phyloP scores from a whole-genome alignment of 2,888 invertebrate species.

The Stramonita haemastoma region DNA sequence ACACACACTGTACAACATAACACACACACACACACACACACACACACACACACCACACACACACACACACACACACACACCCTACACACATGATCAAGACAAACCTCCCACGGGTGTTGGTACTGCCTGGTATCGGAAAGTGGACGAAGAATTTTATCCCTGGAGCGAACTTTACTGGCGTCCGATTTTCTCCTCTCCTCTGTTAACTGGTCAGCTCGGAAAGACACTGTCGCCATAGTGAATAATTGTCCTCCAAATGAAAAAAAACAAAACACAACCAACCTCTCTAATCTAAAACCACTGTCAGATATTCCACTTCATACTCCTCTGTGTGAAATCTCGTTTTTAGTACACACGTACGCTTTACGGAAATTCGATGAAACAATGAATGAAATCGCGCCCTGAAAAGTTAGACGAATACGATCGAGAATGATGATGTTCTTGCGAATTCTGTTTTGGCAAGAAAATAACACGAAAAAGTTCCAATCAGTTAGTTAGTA shows the following conservation, averaged over 20 bases:
- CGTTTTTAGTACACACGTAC: not conserved
- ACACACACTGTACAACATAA: not conserved
- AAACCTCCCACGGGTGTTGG: slow-evolving; percentile 47
- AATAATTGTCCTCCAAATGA: too few relatives aligned
- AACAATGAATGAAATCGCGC: too few relatives aligned
- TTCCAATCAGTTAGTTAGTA: not conserved
- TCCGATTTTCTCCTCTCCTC: not conserved
- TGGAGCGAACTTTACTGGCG: not conserved
- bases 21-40: slow-evolving; percentile 23
- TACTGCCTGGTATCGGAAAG: slow-evolving; percentile 1
- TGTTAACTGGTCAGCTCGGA: not conserved
- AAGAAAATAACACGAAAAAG: not conserved
- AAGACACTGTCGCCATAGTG: slow-evolving; percentile 36
- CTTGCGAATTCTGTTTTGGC: too few relatives aligned
- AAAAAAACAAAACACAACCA: too few relatives aligned
- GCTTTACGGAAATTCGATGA: not conserved
- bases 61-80: not conserved
- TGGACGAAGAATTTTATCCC: slow-evolving; percentile 4
- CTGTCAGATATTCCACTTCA: too few relatives aligned
- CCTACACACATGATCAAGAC: too few relatives aligned
- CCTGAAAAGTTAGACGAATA: not conserved
- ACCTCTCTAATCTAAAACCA: too few relatives aligned
- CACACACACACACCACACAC: slow-evolving; percentile 16
- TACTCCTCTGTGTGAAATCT: not conserved
- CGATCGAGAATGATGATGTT: too few relatives aligned